Evolutionary conservation across 2,113 vertebrate species (phyloP).

Genomic region (Heptranchias perlo): DNA sequence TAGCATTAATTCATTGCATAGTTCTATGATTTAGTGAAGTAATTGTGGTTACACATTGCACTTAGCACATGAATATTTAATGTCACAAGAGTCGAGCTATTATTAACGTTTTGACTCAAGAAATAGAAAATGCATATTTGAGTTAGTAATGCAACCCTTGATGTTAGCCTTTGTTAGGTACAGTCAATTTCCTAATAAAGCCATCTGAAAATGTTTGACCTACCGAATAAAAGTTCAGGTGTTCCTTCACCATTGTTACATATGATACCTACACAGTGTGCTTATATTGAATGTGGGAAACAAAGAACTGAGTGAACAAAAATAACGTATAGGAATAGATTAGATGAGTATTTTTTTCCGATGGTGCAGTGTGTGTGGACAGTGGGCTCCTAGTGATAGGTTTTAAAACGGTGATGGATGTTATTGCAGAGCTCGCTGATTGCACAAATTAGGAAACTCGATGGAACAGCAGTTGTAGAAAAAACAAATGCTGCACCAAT

Average conservation of each 20-base stretch:
- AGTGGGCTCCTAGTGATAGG: not conserved
- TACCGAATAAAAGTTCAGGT: not conserved
- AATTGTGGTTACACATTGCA: not conserved
- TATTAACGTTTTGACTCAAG: not conserved
- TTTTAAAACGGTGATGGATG: not conserved
- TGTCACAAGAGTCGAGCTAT: not conserved
- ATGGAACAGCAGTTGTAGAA: not conserved
- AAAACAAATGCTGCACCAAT: not conserved
- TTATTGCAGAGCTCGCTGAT: not conserved
- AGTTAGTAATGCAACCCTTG: not conserved
- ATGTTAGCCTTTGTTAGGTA: not conserved
- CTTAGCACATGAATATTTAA: not conserved
- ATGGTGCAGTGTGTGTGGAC: not conserved
- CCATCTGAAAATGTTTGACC: not conserved
- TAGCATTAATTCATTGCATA: not conserved
- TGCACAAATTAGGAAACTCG: not conserved
- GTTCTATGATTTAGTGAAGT: not conserved
- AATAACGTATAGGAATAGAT: not conserved
- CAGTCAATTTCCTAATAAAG: not conserved
- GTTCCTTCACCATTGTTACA: not conserved
- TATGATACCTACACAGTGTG: not conserved
- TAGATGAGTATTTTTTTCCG: not conserved
- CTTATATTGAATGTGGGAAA: not conserved
- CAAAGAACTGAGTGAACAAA: not conserved
- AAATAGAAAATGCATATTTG: not conserved